These are phyloP conservation scores for Urocyon cinereoargenteus DNA, from an alignment of 2,797 vertebrate genomes.

Conservation along the genomic window DNA sequence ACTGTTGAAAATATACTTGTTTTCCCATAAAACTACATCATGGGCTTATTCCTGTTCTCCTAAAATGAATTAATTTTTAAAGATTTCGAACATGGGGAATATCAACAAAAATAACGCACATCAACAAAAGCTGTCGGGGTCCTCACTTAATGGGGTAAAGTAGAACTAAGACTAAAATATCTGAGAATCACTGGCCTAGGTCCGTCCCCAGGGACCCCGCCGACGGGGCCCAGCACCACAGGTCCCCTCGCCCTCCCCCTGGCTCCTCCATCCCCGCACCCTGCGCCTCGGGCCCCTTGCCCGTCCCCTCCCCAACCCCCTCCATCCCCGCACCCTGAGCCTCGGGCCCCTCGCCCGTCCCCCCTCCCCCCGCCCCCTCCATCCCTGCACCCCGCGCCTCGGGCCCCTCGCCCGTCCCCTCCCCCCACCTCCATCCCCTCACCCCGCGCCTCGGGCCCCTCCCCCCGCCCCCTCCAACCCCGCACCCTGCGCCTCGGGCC, in stretches of 20 bases:
- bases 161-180: neutral
- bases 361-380: rapidly evolving
- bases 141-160: neutral
- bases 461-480: too few relatives aligned
- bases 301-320: rapidly evolving
- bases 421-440: too few relatives aligned
- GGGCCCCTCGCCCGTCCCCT: neutral
- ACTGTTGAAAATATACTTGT: neutral
- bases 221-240: neutral
- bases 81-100: neutral
- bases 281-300: neutral
- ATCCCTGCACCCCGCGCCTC: neutral
- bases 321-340: rapidly evolving
- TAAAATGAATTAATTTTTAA: neutral
- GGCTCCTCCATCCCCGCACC: too few relatives aligned
- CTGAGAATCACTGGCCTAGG: neutral
- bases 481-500: neutral
- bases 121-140: neutral
- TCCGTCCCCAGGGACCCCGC: neutral
- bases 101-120: neutral
- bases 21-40: conserved; percentile 15
- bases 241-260: neutral
- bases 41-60: neutral
- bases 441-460: neutral
- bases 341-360: neutral